These are phyloP conservation scores for Epinephelus moara DNA, from an alignment of 2,113 vertebrate genomes.

Conservation along the genomic window DNA sequence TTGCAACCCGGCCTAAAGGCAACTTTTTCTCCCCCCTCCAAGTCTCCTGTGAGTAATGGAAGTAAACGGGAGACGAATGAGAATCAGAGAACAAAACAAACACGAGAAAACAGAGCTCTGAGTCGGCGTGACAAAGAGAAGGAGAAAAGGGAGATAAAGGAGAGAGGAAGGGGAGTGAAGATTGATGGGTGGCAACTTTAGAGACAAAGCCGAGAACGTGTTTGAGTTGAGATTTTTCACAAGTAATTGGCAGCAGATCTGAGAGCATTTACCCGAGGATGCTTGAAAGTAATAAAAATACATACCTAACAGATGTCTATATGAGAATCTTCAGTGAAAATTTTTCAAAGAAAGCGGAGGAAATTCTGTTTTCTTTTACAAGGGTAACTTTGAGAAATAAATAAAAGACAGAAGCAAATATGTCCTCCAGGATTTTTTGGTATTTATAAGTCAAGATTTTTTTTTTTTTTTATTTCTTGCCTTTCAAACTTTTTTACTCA, in stretches of 20 bases:
- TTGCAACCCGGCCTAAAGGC: constrained; percentile 46
- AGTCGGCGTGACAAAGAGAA: neutral
- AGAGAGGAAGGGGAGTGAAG: neutral
- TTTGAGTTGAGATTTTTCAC: neutral
- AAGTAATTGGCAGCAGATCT: constrained; percentile 36
- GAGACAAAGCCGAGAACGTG: neutral
- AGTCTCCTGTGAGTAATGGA: constrained; percentile 35
- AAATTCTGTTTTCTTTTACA: constrained; percentile 7
- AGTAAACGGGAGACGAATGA: constrained; percentile 42
- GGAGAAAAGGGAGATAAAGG: neutral
- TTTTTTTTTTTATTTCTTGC: neutral
- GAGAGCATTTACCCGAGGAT: constrained; percentile 11
- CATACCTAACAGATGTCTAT: neutral
- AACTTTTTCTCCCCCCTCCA: neutral
- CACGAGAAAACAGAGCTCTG: constrained; percentile 24
- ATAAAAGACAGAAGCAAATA: neutral
- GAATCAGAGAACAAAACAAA: constrained; percentile 47
- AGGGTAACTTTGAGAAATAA: neutral
- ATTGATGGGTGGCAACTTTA: constrained; percentile 29
- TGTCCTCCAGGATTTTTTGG: neutral
- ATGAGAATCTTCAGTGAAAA: neutral
- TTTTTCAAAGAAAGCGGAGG: neutral
- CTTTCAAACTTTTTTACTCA: neutral
- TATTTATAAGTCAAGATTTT: no score
- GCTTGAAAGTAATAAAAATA: constrained; percentile 33